Evolutionary conservation across 2,113 vertebrate species (phyloP).

Genomic region (Varanus komodoensis): DNA sequence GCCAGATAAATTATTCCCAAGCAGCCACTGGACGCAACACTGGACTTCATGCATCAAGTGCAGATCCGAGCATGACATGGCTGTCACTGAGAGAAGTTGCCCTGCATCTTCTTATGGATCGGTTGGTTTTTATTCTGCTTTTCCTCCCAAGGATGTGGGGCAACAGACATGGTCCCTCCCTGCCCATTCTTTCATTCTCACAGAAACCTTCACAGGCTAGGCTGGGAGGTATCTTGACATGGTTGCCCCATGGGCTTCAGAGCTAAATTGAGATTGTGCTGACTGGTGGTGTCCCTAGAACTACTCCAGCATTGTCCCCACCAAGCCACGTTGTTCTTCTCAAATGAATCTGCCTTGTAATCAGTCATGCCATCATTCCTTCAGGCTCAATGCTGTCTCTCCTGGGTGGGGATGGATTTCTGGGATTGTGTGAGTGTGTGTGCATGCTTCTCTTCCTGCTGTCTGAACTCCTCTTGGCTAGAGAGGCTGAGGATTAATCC

Average conservation of each 20-base stretch:
- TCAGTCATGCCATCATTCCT: background rate
- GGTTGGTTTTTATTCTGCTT: background rate
- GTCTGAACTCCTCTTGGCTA: background rate
- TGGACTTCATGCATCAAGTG: background rate
- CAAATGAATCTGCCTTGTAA: background rate
- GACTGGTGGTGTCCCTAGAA: background rate
- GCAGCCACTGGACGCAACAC: background rate
- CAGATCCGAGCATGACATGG: background rate
- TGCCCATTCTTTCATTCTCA: background rate
- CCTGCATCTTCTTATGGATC: background rate
- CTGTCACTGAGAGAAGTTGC: background rate
- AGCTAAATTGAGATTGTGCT: background rate
- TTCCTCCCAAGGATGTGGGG: background rate
- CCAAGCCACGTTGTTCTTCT: background rate
- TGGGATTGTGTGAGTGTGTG: background rate
- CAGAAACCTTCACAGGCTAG: background rate
- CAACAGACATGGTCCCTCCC: background rate
- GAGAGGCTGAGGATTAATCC: background rate
- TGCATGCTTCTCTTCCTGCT: background rate
- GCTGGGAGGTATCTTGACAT: background rate
- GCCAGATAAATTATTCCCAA: background rate
- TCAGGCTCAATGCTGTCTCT: background rate
- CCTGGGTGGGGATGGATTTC: background rate
- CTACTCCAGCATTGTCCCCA: background rate
- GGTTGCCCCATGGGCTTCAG: too few relatives aligned